phyloP scores from a whole-genome alignment of 2,888 invertebrate genomes.

The Aquatica leii region DNA sequence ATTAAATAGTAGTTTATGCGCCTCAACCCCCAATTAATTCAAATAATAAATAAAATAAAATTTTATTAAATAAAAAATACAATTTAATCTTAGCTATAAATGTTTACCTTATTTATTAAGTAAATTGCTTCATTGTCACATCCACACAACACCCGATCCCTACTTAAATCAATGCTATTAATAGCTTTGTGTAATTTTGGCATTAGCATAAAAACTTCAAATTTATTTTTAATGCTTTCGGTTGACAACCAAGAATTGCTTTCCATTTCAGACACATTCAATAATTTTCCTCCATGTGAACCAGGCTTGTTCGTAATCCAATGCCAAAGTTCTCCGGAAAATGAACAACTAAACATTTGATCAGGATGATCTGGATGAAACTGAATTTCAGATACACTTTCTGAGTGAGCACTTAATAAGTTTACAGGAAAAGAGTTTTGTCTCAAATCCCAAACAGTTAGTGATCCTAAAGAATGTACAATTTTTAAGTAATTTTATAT shows the following conservation, averaged over 20 bases:
- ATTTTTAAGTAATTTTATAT: too few relatives aligned
- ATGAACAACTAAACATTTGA: conserved; percentile 83
- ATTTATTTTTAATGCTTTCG: conserved; percentile 72
- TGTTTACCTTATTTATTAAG: conserved; percentile 71
- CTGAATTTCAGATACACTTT: conserved; percentile 82
- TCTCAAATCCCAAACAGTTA: conserved; percentile 91
- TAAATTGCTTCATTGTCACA: conserved; percentile 91
- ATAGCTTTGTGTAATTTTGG: conserved; percentile 78
- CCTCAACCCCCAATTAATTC: too few relatives aligned
- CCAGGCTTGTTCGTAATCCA: conserved; percentile 74
- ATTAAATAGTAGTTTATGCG: too few relatives aligned
- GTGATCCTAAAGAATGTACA: conserved; percentile 62
- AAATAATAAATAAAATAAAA: too few relatives aligned
- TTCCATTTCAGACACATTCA: conserved; percentile 44
- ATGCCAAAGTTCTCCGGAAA: conserved; percentile 87
- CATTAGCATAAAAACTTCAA: conserved; percentile 79
- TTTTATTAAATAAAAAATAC: too few relatives aligned
- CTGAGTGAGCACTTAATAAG: conserved; percentile 78
- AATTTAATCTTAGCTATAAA: conserved; percentile 43
- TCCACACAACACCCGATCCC: conserved; percentile 79
- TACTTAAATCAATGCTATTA: conserved; percentile 82
- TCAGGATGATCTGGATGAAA: conserved; percentile 89
- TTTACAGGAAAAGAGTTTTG: conserved; percentile 85
- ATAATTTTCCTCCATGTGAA: conserved; percentile 22
- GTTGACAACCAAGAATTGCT: conserved; percentile 72